A percentile compares a stretch with the other conserved stretches of the same genome.
Conservation (phyloP, 2,888 invertebrate genomes). For the Nesidiocoris tenuis region DNA sequence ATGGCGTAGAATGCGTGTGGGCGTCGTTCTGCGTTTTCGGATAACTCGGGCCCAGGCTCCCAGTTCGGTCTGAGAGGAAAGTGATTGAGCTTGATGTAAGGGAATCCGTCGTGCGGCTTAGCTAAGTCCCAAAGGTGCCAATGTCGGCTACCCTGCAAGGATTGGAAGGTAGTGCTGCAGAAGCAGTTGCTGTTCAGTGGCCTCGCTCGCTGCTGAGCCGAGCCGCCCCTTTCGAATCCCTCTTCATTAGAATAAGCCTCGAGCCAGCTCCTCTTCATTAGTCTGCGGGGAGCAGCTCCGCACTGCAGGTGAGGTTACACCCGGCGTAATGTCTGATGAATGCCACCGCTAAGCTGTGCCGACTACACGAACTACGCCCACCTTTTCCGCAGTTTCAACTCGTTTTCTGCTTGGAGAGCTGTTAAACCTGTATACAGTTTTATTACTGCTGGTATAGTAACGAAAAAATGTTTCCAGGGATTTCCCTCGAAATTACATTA, state of each 20-base stretch:
- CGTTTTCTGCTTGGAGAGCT: no score
- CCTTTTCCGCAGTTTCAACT: no score
- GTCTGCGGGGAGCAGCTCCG: constrained; percentile 8
- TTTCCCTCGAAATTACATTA: no score
- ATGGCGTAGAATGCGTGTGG: neutral
- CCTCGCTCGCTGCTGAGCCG: neutral
- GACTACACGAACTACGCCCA: neutral
- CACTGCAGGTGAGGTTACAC: constrained; percentile 10
- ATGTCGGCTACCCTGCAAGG: neutral
- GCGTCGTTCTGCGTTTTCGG: neutral
- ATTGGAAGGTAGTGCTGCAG: neutral
- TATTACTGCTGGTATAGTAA: no score
- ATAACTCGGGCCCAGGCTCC: neutral
- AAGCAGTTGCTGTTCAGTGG: neutral
- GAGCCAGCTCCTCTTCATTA: constrained; percentile 18
- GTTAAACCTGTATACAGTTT: no score
- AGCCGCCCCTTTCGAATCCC: constrained; percentile 13
- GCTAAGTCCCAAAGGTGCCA: constrained; percentile 11
- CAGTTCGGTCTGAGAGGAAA: neutral
- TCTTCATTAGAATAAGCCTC: constrained; percentile 23
- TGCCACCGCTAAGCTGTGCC: neutral
- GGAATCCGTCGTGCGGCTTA: constrained; percentile 4
- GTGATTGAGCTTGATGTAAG: neutral
- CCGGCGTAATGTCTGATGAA: neutral
- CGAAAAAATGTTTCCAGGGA: no score